Evolutionary conservation across 2,888 invertebrate species (phyloP).

Genomic region (Napeogenes sylphis): DNA sequence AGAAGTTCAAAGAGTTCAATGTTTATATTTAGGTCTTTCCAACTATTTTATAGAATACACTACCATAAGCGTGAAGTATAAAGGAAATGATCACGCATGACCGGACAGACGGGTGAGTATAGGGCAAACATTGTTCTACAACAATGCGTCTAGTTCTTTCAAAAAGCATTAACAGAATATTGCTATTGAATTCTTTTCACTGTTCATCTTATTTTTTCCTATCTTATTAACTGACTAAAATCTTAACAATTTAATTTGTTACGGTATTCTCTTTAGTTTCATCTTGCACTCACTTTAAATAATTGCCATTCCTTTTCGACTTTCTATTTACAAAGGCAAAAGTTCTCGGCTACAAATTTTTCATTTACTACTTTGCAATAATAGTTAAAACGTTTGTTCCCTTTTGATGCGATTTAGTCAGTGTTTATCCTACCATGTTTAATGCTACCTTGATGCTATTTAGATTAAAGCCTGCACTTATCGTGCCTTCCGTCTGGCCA

Average conservation of each 20-base stretch:
- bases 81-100: slow-evolving; percentile 19
- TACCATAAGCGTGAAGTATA: slow-evolving; percentile 10
- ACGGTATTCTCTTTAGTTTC: background rate
- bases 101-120: slow-evolving; percentile 16
- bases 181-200: background rate
- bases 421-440: slow-evolving; percentile 42
- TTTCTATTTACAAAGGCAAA: slow-evolving; percentile 20
- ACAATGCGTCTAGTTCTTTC: background rate
- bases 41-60: background rate
- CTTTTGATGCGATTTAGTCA: slow-evolving; percentile 28
- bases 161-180: background rate
- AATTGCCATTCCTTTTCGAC: slow-evolving; percentile 19
- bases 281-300: slow-evolving; percentile 11
- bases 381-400: slow-evolving; percentile 24
- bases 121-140: slow-evolving; percentile 18
- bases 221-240: background rate
- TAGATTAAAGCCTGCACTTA: slow-evolving; percentile 71
- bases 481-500: slow-evolving; percentile 62
- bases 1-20: too few relatives aligned
- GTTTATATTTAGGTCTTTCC: too few relatives aligned
- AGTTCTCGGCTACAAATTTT: slow-evolving; percentile 21
- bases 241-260: background rate
- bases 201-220: background rate
- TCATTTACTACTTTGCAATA: slow-evolving; percentile 25
- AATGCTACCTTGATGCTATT: slow-evolving; percentile 62